These are phyloP conservation scores for Puma concolor DNA, from an alignment of 2,113 vertebrate species.

Conservation along the genomic window DNA sequence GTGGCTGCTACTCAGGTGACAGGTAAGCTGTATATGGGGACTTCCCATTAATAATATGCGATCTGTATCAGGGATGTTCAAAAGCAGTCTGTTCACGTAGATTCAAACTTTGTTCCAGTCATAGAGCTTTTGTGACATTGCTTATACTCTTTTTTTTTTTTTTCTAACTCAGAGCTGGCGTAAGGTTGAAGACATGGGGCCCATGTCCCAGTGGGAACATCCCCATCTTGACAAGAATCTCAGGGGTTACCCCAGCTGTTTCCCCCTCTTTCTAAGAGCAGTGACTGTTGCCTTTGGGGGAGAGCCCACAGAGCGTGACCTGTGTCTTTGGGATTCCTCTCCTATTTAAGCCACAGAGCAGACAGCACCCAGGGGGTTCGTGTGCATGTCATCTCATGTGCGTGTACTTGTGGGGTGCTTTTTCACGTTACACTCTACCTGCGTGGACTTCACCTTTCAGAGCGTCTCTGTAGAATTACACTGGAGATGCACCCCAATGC, in stretches of 20 bases:
- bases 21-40: background rate
- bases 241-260: background rate
- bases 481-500: background rate
- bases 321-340: background rate
- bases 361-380: fast-evolving
- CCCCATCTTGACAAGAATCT: fast-evolving
- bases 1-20: background rate
- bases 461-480: background rate
- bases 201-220: fast-evolving
- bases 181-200: background rate
- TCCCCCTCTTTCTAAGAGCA: background rate
- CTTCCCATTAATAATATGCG: background rate
- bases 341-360: background rate
- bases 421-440: fast-evolving
- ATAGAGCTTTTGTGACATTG: background rate
- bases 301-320: background rate
- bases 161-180: background rate
- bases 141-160: background rate
- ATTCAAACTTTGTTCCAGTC: background rate
- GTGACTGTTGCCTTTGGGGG: fast-evolving
- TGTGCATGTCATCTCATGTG: fast-evolving
- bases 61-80: background rate
- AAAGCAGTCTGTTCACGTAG: background rate
- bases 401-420: fast-evolving
- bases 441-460: background rate